Evolutionary conservation across 2,888 invertebrate genomes (phyloP).

Genomic region (Chrysolina oricalcia): DNA sequence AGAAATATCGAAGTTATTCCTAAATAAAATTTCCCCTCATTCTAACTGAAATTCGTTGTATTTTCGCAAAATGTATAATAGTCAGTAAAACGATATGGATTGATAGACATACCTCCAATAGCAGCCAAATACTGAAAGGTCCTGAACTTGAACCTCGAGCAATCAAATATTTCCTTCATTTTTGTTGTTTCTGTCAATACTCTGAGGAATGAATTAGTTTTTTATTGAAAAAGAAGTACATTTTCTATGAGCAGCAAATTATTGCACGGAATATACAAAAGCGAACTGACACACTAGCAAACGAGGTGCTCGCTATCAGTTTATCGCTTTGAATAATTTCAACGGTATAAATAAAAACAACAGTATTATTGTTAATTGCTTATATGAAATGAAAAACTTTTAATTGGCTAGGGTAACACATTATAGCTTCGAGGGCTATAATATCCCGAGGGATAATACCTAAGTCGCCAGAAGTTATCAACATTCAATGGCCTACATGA

Average conservation of each 20-base stretch:
- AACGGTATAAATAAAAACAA: not conserved
- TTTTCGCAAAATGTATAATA: too few species aligned
- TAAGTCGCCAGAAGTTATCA: too few species aligned
- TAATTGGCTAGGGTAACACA: too few species aligned
- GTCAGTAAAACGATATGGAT: too few species aligned
- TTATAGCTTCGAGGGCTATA: too few species aligned
- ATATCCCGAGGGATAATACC: too few species aligned
- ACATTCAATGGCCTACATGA: too few species aligned
- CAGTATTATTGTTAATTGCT: not conserved
- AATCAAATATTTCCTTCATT: slow-evolving; percentile 34
- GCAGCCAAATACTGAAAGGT: slow-evolving; percentile 42
- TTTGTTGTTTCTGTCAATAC: not conserved
- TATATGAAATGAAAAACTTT: not conserved
- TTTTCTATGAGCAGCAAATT: not conserved
- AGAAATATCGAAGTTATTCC: too few species aligned
- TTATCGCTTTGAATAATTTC: slow-evolving; percentile 17
- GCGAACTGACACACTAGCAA: not conserved
- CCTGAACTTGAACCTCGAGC: slow-evolving; percentile 37
- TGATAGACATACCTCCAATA: slow-evolving; percentile 29
- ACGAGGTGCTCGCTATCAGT: not conserved
- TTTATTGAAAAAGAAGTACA: not conserved
- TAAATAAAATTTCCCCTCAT: too few species aligned
- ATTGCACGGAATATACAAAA: not conserved
- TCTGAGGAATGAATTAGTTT: not conserved
- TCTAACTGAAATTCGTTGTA: too few species aligned